Conservation (phyloP, 2,113 vertebrate species). For the Hydrolagus affinis region DNA sequence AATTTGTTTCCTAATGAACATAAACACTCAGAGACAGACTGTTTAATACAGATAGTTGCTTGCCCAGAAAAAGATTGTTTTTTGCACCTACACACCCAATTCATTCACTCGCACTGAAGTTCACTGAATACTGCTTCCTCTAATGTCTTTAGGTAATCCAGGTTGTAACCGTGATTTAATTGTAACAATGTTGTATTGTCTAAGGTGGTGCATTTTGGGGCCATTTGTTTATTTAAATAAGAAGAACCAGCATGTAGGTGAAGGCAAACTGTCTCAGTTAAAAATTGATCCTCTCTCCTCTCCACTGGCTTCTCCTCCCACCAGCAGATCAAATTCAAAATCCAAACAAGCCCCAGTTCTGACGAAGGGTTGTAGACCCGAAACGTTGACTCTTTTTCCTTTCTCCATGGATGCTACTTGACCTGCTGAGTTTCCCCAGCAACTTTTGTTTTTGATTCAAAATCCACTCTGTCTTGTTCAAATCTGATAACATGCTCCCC, state of each 20-base stretch:
- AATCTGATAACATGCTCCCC: too few relatives aligned
- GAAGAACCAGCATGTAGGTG: not conserved
- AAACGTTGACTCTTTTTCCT: too few relatives aligned
- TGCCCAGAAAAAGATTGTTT: not conserved
- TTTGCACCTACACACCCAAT: not conserved
- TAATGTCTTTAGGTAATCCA: not conserved
- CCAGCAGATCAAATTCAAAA: too few relatives aligned
- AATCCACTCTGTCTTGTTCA: too few relatives aligned
- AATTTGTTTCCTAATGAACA: not conserved
- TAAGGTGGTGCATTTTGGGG: not conserved
- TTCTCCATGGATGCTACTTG: too few relatives aligned
- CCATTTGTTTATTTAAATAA: not conserved
- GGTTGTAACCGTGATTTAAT: not conserved
- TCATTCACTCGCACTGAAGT: constrained; percentile 8
- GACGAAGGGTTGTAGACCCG: too few relatives aligned
- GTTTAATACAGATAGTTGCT: not conserved
- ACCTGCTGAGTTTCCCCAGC: too few relatives aligned
- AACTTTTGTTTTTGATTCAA: too few relatives aligned
- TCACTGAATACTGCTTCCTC: not conserved
- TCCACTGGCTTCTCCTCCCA: too few relatives aligned
- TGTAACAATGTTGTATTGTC: not conserved
- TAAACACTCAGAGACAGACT: not conserved
- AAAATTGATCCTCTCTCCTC: not conserved
- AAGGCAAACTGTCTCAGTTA: not conserved
- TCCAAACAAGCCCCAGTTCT: too few relatives aligned